Evolutionary conservation across 2,113 vertebrate species (phyloP).

Genomic region (Zosterops lateralis): DNA sequence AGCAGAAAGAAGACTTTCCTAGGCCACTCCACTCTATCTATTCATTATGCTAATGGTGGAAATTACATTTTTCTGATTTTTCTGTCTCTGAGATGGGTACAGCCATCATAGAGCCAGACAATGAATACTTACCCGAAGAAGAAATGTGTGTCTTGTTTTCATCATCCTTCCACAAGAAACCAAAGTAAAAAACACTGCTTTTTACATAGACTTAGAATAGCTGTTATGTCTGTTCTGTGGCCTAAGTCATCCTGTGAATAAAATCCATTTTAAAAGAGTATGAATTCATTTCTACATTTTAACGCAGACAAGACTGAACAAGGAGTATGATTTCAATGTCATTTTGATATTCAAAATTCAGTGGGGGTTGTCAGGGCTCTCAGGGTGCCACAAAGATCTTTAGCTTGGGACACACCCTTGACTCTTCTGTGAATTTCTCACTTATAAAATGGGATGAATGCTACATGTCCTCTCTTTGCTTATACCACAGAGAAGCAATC

Average conservation of each 20-base stretch:
- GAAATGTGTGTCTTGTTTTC: background rate
- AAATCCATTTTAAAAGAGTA: background rate
- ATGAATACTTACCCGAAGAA: background rate
- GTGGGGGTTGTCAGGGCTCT: background rate
- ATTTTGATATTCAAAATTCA: background rate
- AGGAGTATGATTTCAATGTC: background rate
- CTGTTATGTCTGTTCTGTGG: background rate
- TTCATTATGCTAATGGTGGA: background rate
- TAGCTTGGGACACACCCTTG: background rate
- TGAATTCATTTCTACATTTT: background rate
- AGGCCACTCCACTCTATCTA: background rate
- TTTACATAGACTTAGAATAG: background rate
- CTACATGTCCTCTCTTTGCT: background rate
- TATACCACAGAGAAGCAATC: background rate
- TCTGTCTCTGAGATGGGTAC: background rate
- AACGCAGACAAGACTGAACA: background rate
- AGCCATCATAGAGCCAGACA: background rate
- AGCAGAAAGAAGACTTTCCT: background rate
- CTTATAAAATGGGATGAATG: background rate
- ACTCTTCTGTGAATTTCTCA: background rate
- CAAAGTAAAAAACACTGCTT: background rate
- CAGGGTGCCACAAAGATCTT: background rate
- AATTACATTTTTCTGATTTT: background rate
- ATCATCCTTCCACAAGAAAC: background rate
- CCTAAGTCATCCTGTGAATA: slow-evolving; percentile 6